Base-by-base conservation (phyloP, 2,113 vertebrate genomes). In the Neoarius graeffei region DNA sequence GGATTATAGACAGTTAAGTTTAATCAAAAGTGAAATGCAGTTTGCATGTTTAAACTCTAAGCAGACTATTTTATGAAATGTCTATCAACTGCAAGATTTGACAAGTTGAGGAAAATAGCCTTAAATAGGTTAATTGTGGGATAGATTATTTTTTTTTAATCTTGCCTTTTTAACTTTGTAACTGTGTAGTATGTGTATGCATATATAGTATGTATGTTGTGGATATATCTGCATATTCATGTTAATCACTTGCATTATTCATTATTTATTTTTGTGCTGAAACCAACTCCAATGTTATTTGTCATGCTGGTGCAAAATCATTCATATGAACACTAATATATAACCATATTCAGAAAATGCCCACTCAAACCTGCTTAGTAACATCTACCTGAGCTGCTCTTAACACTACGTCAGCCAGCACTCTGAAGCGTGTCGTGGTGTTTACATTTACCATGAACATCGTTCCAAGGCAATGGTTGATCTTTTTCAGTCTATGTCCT, bases 231-330 rank as follows among this genome's bases (percentile, higher is more conserved):
- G 20, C 42, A 25, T 73, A 19, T 50, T 76, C 19, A 74, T 76
- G 19, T 67, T 69, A 2, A 69, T 30, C 14, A 30, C 15, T 5
- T 69, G 27, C 19, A 48, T 9, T 74, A 20, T 7, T 48, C 15
- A 1, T 73, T 19, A 13, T 20, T 48, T 74, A 10, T 23, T 74
- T 48, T 15, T 3, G 10, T 2, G 9, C 2, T 80, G 11, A 59
- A 48, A 73, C 52, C 7, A 4, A 10, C 59, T 23, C 54, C 3
- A 17, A 35, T 81, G 23, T 81, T 84, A 67, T 54, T 83, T 85
- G 81, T 88, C n/a, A 74, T 89, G 88, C 86, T 90, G 86, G 86
- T 91, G 79, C 79, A 86, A 74, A 82, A 83, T 83, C 88, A 13
- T 9, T 59, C n/a, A 48, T 48, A 7, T 42, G 23, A 81, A 48